Evolutionary conservation across 1,140 invertebrate genomes (phyloP), one percentile per base, ranked within the genome.

Genomic region (Eufriesea mexicana): DNA sequence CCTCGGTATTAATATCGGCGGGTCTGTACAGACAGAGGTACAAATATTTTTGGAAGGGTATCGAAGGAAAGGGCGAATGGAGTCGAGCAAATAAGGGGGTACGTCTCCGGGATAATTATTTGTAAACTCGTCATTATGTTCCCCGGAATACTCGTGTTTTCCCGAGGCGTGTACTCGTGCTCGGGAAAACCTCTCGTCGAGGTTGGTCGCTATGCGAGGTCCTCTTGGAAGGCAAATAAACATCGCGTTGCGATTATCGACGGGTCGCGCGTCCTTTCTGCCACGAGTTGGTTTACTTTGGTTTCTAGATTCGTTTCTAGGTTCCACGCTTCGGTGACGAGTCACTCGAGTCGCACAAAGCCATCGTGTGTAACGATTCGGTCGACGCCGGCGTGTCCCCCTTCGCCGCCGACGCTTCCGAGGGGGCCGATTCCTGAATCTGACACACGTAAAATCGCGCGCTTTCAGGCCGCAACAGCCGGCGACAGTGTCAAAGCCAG

Each of bases 401-500:
- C 28, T 28, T 23, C 16, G 35, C 6, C n/a, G 8, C 6, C 16
- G 49, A 0, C 28, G 59, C 0, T 82, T 71, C 42, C 47, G 28
- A 28, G 20, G 28, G 57, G 45, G 16, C 57, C 35, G 49, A 23
- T 79, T 75, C 74, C 85, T 87, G 86, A 79, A 84, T 74, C 20
- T 87, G 86, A 87, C 86, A 87, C 86, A 86, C 80, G 70, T 78
- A 68, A 86, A 87, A 86, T 87, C 81, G 72, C 66, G 66, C 71
- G 75, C 85, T 87, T 86, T 64, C 70, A 64, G 42, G 59, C 49
- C 54, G 42, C 70, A 45, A 23, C 23, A 25, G 25, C 28, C 61
- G 79, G 73, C 45, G 72, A 84, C 66, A 67, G 78, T 70, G 67
- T 86, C 85, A 86, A 86, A 86, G 85, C 62, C 78, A 85, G 57